phyloP scores from a whole-genome alignment of 2,113 vertebrate species.

The Loxodonta africana region DNA sequence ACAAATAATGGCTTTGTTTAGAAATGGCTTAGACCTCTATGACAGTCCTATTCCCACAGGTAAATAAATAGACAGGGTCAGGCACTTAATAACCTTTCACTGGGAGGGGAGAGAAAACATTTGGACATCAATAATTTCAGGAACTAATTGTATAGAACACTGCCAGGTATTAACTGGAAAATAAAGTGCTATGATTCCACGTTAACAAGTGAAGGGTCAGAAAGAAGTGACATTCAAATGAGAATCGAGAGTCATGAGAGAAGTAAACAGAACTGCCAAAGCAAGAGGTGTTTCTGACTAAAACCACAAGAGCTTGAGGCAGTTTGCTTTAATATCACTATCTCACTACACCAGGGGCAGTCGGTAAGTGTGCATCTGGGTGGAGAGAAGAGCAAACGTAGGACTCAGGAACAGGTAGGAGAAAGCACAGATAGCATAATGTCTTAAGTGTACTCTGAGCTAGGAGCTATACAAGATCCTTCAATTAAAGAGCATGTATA shows the following conservation, averaged over 20 bases:
- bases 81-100: neutral
- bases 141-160: neutral
- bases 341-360: neutral
- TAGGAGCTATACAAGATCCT: neutral
- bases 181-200: neutral
- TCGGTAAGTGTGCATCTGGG: neutral
- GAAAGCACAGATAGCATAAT: neutral
- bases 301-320: neutral
- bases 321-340: neutral
- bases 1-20: neutral
- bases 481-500: neutral
- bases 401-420: neutral
- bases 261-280: neutral
- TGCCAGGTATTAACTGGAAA: neutral
- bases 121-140: neutral
- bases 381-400: neutral
- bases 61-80: neutral
- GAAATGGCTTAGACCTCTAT: neutral
- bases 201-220: neutral
- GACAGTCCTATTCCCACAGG: neutral
- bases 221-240: neutral
- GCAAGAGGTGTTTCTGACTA: neutral
- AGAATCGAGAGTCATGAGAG: neutral
- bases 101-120: neutral
- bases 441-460: neutral